phyloP scores from a whole-genome alignment of 2,113 vertebrate species.

The Okapia johnstoni region DNA sequence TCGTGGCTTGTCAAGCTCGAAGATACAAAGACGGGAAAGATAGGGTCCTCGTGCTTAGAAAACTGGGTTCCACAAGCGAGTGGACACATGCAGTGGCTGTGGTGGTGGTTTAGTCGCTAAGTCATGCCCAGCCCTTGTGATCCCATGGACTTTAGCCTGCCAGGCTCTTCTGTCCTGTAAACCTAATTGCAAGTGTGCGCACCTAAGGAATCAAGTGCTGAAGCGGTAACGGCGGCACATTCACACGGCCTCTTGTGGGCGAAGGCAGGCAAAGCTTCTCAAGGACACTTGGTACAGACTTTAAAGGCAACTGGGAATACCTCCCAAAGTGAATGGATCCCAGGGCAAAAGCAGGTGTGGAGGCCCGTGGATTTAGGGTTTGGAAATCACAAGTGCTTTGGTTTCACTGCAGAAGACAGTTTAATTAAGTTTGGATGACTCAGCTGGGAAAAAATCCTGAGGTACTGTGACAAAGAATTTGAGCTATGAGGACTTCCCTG shows the following conservation, averaged over 20 bases:
- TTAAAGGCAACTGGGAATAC: rapidly evolving
- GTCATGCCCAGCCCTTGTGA: neutral
- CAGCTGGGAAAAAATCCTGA: neutral
- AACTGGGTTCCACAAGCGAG: neutral
- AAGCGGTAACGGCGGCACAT: rapidly evolving
- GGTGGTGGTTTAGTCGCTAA: rapidly evolving
- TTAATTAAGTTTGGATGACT: neutral
- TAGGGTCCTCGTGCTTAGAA: rapidly evolving
- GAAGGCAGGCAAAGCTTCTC: too few relatives aligned
- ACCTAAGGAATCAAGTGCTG: rapidly evolving
- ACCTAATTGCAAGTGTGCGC: rapidly evolving
- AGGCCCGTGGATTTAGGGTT: rapidly evolving
- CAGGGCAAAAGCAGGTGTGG: neutral
- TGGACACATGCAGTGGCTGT: rapidly evolving
- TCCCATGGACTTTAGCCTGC: neutral
- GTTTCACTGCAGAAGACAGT: rapidly evolving
- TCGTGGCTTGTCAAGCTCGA: neutral
- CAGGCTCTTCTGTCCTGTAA: neutral
- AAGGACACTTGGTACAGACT: neutral
- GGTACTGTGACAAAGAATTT: neutral
- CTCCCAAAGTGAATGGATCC: rapidly evolving
- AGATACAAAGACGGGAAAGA: neutral
- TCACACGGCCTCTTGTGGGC: rapidly evolving
- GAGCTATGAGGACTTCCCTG: neutral
- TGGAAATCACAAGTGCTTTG: too few relatives aligned